Evolutionary conservation across 1,140 invertebrate species (phyloP), one percentile per base, ranked within the genome.

Genomic region (Globodera ellingtonae): DNA sequence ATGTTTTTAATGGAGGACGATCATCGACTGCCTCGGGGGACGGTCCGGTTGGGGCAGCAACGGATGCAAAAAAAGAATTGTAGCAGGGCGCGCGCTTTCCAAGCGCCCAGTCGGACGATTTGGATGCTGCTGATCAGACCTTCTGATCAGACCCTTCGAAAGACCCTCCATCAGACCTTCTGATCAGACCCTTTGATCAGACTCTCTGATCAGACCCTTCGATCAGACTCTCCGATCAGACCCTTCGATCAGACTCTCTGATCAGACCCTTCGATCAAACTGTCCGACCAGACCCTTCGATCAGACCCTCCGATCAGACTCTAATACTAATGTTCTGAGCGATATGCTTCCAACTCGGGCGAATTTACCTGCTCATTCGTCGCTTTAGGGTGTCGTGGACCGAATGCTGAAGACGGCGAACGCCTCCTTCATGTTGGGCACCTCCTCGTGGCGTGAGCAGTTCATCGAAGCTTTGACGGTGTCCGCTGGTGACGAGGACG

Each of bases 391-490:
- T 90, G 97, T 96, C 70, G 96, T 98, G 70, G 97, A 99, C 91
- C 97, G 97, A 90, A 92, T 99, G 88, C 93, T 98, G 79, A 95
- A 97, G 91, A 93, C 96, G 88, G 95, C 95, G 46, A 98, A 98
- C 90, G 94, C 94, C 44, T 96, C 95, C 8, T 92, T 97, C 81
- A 92, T 97, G 70, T 94, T 98, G 71, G 96, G 96, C 50, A 97
- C 96, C 21, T 96, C 94, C 18, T 96, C 95, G 0, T 99, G 97
- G 97, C 95, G 94, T 90, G 97, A 99, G 90, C 97, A 99, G 91
- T 98, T 99, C 89, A 92, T 94, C 84, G 96, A 98, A 90, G 97
- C 96, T 10, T 91, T 98, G 73, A 72, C 71, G 15, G 72, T 75
- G 46, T 21, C 7, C 35, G 48, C 62, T 48, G 66, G 76, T 10